Conservation (phyloP, 2,797 vertebrate genomes). For the Rhodeus uyekii region DNA sequence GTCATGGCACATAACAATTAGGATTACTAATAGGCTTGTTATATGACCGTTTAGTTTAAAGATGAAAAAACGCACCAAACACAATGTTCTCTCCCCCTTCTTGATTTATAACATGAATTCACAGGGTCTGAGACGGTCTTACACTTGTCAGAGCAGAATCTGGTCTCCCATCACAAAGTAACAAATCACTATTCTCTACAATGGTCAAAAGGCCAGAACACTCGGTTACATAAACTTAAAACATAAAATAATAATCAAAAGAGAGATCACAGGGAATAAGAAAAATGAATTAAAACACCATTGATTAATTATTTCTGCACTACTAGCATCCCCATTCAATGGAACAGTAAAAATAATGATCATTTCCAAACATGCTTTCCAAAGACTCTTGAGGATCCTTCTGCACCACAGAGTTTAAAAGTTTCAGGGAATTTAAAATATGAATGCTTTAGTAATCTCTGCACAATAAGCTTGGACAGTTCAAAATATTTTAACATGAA, state of each 20-base stretch:
- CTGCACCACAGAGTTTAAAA: background rate
- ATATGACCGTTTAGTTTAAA: no score
- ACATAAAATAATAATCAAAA: background rate
- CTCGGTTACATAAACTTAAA: background rate
- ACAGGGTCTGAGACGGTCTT: no score
- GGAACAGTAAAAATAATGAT: background rate
- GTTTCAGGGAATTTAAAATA: background rate
- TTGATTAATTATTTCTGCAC: background rate
- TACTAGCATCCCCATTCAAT: background rate
- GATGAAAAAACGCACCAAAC: no score
- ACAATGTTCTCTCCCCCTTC: no score
- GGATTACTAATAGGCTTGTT: background rate
- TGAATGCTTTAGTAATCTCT: background rate
- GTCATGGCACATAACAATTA: background rate
- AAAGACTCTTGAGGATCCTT: background rate
- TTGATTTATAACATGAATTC: no score
- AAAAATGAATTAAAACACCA: background rate
- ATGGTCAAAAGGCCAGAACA: background rate
- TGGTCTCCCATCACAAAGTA: background rate
- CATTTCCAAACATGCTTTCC: background rate
- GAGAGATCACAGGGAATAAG: background rate
- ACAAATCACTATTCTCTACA: background rate
- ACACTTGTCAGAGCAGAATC: no score
- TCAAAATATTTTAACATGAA: background rate
- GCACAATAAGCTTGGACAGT: background rate